A percentile compares a stretch with the other conserved stretches of the same genome.
These are phyloP conservation scores for Felis catus DNA, from an alignment of 2,113 vertebrate species.

Conservation along the genomic window DNA sequence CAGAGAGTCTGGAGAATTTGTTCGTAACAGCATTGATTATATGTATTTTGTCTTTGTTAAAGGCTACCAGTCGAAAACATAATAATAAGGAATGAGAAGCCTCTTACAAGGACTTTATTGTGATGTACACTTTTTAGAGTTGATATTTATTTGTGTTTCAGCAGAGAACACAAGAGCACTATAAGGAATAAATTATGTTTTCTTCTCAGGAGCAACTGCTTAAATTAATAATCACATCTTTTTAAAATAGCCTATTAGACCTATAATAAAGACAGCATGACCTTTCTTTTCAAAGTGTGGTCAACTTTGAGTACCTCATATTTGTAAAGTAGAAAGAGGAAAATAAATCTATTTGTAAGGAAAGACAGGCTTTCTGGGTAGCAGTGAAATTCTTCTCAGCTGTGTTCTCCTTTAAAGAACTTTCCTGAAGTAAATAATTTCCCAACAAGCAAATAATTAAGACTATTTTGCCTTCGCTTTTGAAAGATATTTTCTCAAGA, in stretches of 20 bases:
- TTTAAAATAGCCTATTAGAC: not conserved
- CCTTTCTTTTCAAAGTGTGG: not conserved
- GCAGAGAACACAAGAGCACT: not conserved
- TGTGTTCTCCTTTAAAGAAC: not conserved
- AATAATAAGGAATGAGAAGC: not conserved
- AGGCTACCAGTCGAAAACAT: not conserved
- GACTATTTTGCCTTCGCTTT: not conserved
- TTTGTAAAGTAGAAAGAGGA: not conserved
- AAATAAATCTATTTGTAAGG: not conserved
- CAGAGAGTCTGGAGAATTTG: not conserved
- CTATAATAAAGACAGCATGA: not conserved
- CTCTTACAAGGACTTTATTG: not conserved
- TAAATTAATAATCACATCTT: constrained; percentile 18
- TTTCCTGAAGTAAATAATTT: not conserved
- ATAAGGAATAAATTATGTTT: not conserved
- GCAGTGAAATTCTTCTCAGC: not conserved
- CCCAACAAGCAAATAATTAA: not conserved
- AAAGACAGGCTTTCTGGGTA: not conserved
- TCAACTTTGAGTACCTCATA: not conserved
- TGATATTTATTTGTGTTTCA: not conserved
- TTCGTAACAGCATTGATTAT: not conserved
- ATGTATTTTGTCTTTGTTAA: not conserved
- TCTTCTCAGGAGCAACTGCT: not conserved
- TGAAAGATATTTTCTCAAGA: not conserved
- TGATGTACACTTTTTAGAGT: not conserved